Conservation (phyloP, 2,797 vertebrate genomes). For the Masticophis lateralis region DNA sequence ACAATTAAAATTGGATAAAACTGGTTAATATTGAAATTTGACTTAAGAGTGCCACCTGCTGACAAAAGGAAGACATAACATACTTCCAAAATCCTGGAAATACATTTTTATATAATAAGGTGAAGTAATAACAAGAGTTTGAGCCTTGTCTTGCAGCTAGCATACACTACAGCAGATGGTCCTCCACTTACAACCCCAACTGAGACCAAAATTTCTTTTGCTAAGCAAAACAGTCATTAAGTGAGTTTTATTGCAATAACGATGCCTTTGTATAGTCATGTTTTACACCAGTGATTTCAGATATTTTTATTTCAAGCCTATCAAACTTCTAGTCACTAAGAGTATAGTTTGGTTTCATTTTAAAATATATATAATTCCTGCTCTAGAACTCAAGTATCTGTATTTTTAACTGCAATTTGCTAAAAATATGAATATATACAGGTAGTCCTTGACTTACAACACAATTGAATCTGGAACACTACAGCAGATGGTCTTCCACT, state of each 20-base stretch:
- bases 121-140: background rate
- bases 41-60: too few species aligned
- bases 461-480: background rate
- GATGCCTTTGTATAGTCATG: background rate
- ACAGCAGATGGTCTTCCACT: too few species aligned
- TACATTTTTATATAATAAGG: too few species aligned
- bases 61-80: too few species aligned
- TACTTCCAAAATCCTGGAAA: too few species aligned
- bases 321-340: background rate
- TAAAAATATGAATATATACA: background rate
- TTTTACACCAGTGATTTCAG: conserved; percentile 8
- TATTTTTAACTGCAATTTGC: background rate
- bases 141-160: background rate
- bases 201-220: background rate
- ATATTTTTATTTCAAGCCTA: background rate
- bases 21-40: too few species aligned
- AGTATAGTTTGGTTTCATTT: conserved; percentile 4
- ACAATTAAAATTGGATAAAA: too few species aligned
- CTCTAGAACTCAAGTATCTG: background rate
- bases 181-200: background rate
- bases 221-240: background rate
- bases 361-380: background rate
- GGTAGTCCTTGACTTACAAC: background rate
- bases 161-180: background rate
- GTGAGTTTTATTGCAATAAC: background rate